Evolutionary conservation across 2,797 vertebrate genomes (phyloP).

Genomic region (Sardinella longiceps): DNA sequence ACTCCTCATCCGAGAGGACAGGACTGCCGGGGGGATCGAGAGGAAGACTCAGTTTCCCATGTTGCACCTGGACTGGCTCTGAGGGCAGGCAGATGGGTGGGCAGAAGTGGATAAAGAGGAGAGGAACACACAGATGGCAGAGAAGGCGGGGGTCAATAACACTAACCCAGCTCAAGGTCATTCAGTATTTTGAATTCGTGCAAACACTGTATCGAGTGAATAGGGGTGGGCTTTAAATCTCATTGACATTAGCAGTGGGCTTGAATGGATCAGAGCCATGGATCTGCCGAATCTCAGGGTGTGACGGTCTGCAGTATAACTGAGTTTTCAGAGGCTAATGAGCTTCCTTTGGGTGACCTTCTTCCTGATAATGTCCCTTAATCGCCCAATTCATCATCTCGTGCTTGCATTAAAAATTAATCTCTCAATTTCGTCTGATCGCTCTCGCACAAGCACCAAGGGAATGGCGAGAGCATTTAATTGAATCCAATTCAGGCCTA

Average conservation of each 20-base stretch:
- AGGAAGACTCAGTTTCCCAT: slow-evolving; percentile 72
- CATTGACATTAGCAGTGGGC: not conserved
- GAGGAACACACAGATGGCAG: not conserved
- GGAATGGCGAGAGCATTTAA: not conserved
- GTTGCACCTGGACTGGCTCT: slow-evolving; percentile 75
- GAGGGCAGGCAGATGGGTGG: slow-evolving; percentile 13
- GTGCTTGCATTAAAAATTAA: not conserved
- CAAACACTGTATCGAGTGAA: not conserved
- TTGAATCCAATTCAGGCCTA: not conserved
- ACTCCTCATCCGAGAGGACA: slow-evolving; percentile 96
- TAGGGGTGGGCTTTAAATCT: no score
- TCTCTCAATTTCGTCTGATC: not conserved
- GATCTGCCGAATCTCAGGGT: not conserved
- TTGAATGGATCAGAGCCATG: not conserved
- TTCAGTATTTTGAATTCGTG: not conserved
- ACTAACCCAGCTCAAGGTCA: not conserved
- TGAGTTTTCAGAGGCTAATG: not conserved
- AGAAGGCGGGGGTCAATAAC: not conserved
- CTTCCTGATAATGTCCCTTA: not conserved
- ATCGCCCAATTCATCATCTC: not conserved
- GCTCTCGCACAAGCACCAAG: not conserved
- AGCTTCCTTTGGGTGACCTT: not conserved
- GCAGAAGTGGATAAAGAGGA: not conserved
- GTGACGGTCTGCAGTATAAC: not conserved
- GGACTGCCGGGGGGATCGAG: slow-evolving; percentile 83